Evolutionary conservation across 2,797 vertebrate genomes (phyloP).

Genomic region (Aselliscus stoliczkanus): DNA sequence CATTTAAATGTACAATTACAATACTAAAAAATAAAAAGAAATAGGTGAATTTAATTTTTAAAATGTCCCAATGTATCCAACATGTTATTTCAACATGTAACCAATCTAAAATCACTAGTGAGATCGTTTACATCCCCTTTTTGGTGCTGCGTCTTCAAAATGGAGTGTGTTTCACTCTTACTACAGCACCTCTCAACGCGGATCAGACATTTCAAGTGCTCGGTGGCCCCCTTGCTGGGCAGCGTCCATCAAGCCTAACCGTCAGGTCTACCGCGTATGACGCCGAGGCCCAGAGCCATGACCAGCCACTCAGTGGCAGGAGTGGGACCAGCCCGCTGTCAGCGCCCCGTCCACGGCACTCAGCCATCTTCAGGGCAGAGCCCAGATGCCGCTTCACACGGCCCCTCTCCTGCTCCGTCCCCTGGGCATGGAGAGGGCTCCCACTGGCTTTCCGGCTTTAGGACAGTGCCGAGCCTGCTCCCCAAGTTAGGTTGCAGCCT

Average conservation of each 20-base stretch:
- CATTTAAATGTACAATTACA: not conserved
- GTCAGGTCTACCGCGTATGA: not conserved
- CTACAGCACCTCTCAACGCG: not conserved
- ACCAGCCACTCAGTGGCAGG: too few relatives aligned
- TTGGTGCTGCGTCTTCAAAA: not conserved
- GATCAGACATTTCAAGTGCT: not conserved
- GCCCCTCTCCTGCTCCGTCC: not conserved
- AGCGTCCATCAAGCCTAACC: not conserved
- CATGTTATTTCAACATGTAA: not conserved
- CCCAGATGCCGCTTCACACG: not conserved
- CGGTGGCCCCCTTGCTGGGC: not conserved
- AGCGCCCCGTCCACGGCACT: not conserved
- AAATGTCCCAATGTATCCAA: not conserved
- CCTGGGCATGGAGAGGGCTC: not conserved
- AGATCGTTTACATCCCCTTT: not conserved
- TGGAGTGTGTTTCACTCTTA: not conserved
- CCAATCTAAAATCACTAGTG: not conserved
- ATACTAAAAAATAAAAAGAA: not conserved
- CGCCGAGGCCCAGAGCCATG: not conserved
- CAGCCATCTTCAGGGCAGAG: not conserved
- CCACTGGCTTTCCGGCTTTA: not conserved
- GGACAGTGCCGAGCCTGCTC: not conserved
- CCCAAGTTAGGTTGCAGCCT: not conserved
- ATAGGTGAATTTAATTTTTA: not conserved
- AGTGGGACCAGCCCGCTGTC: not conserved